Percentiles rank a stretch among this genome's conserved stretches.
Evolutionary conservation across 1,140 invertebrate species (phyloP).

Genomic region (Hycleus cichorii): DNA sequence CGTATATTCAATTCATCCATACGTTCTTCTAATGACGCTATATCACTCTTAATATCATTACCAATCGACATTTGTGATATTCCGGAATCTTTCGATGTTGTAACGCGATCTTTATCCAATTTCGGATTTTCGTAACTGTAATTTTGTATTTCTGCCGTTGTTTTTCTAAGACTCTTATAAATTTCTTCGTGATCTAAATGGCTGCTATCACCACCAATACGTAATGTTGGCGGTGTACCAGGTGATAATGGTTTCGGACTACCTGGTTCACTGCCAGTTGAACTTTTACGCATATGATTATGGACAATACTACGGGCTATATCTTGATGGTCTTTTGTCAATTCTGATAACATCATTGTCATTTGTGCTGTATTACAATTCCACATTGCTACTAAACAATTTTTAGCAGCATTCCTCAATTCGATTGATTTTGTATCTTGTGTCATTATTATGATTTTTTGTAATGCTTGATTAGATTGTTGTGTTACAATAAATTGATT

Average conservation of each 20-base stretch:
- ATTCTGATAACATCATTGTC: conserved; percentile 71
- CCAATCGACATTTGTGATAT: conserved; percentile 74
- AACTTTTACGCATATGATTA: conserved; percentile 64
- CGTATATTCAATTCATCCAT: conserved; percentile 44
- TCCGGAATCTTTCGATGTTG: conserved; percentile 80
- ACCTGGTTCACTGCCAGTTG: conserved; percentile 46
- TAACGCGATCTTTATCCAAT: conserved; percentile 61
- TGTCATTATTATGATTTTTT: conserved; percentile 58
- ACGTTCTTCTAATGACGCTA: conserved; percentile 38
- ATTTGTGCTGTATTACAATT: conserved; percentile 84
- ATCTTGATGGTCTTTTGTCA: conserved; percentile 78
- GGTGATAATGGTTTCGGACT: conserved; percentile 20
- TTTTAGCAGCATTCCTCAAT: conserved; percentile 68
- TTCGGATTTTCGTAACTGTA: conserved; percentile 61
- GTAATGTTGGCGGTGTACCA: not conserved
- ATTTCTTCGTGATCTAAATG: conserved; percentile 72
- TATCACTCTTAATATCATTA: conserved; percentile 38
- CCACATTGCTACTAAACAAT: conserved; percentile 77
- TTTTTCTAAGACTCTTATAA: conserved; percentile 76
- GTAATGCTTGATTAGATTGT: conserved; percentile 53
- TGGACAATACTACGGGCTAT: conserved; percentile 78
- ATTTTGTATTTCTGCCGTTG: conserved; percentile 89
- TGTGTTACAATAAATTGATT: conserved; percentile 37
- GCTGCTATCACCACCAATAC: conserved; percentile 27
- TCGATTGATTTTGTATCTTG: conserved; percentile 68